phyloP scores from a whole-genome alignment of 2,888 invertebrate genomes.

The Drosophila neonasuta region DNA sequence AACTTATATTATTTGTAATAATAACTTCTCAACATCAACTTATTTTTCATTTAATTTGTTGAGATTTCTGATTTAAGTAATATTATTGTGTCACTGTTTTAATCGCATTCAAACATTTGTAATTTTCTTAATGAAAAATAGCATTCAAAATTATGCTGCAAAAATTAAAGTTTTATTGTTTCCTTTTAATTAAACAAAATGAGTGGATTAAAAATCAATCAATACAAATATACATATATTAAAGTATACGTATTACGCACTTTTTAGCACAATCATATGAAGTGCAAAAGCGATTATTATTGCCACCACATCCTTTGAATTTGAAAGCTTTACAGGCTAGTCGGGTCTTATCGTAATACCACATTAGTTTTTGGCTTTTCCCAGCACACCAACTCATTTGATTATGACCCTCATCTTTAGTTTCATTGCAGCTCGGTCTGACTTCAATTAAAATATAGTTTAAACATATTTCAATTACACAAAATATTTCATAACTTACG shows the following conservation, averaged over 20 bases:
- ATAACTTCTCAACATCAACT: too few relatives aligned
- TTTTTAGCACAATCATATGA: background rate
- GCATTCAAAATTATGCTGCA: too few relatives aligned
- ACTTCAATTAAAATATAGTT: background rate
- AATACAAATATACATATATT: too few relatives aligned
- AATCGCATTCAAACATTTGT: too few relatives aligned
- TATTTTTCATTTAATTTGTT: too few relatives aligned
- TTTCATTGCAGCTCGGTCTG: background rate
- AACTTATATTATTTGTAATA: too few relatives aligned
- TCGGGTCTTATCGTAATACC: conserved; percentile 2
- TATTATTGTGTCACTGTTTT: too few relatives aligned
- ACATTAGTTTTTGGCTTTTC: background rate
- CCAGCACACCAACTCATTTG: background rate
- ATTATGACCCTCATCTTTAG: background rate
- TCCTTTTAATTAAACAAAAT: too few relatives aligned
- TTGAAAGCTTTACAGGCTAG: background rate
- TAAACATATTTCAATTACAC: background rate
- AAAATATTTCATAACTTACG: background rate
- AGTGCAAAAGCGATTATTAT: conserved; percentile 10
- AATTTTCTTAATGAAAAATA: too few relatives aligned
- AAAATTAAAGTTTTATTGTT: too few relatives aligned
- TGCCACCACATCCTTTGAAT: conserved; percentile 26
- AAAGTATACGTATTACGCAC: background rate
- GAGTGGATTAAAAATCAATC: too few relatives aligned
- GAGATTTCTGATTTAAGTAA: too few relatives aligned